Base-by-base conservation (phyloP, 2,888 invertebrate species). In the Chesias legatella region DNA sequence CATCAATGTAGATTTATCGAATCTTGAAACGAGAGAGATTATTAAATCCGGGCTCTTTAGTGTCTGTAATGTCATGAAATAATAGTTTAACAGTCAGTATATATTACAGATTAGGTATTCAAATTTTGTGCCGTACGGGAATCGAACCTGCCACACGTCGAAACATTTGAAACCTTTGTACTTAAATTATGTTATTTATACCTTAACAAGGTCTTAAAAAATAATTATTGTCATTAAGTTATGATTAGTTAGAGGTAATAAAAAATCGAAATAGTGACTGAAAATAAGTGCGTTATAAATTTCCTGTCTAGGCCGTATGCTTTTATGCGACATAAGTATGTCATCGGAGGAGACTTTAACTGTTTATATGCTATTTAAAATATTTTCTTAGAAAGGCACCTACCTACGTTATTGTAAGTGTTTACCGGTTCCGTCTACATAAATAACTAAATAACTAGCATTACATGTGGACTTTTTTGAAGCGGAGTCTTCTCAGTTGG, bases 281-380 rank as follows among this genome's bases (percentile, higher is more conserved):
- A 56, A 65, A 63, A 56, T 64, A 57, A 52, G 42, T 45, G 29
- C 25, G 33, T 48, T 53, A 49, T 58, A 62, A 62, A 59, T 56
- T 51, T 57, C 60, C 63, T 66, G 59, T 62, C 63, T 53, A 53
- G 56, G 47, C 59, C 65, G 56, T 65, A 65, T 57, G 62, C 59
- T 79, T 80, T 78, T 81, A 72, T 67, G 63, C 60, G 61, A 59
- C 67, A 75, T 82, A 77, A 81, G 66, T 73, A 56, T 75, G 76
- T 79, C 75, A 64, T 70, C 77, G 61, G 58, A 55, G 33, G 32
- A 36, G 38, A 68, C 74, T 76, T 74, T 70, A 69, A 73, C 67
- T 71, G 62, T 69, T 74, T 75, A 73, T 77, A 63, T 55, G 69
- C 65, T 63, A 69, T 73, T 79, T 79, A 69, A 82, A 79, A 76